phyloP scores from a whole-genome alignment of 2,113 vertebrate genomes.

The Procavia capensis region DNA sequence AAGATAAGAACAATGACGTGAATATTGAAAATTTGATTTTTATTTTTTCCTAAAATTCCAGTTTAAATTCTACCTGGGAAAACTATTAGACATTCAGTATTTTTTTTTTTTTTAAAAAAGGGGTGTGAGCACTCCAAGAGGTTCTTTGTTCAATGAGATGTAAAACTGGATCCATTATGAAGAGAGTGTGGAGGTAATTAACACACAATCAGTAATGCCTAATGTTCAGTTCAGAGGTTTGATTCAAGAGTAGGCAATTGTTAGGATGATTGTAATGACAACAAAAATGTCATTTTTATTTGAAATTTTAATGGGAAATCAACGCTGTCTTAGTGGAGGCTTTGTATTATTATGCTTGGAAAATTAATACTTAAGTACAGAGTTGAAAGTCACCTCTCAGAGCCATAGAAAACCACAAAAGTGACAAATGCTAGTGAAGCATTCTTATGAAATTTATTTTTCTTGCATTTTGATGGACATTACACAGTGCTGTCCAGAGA shows the following conservation, averaged over 20 bases:
- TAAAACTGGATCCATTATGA: neutral
- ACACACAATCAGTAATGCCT: neutral
- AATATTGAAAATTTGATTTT: neutral
- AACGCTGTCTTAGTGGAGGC: neutral
- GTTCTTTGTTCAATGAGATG: neutral
- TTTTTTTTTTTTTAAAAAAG: neutral
- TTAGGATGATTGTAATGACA: neutral
- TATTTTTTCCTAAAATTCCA: neutral
- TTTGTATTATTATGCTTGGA: neutral
- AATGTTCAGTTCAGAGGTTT: neutral
- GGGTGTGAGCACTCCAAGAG: neutral
- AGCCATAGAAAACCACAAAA: neutral
- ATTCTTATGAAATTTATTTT: neutral
- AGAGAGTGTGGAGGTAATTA: neutral
- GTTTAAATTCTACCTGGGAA: neutral
- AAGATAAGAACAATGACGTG: neutral
- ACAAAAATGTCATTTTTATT: neutral
- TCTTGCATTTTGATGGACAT: neutral
- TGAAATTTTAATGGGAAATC: neutral
- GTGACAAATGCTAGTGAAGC: neutral
- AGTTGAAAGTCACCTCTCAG: neutral
- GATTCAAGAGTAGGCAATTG: neutral
- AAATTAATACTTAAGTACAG: neutral
- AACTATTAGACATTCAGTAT: neutral
- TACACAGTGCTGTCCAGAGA: no score